phyloP scores from a whole-genome alignment of 2,888 invertebrate species.

The Hemaris fuciformis region DNA sequence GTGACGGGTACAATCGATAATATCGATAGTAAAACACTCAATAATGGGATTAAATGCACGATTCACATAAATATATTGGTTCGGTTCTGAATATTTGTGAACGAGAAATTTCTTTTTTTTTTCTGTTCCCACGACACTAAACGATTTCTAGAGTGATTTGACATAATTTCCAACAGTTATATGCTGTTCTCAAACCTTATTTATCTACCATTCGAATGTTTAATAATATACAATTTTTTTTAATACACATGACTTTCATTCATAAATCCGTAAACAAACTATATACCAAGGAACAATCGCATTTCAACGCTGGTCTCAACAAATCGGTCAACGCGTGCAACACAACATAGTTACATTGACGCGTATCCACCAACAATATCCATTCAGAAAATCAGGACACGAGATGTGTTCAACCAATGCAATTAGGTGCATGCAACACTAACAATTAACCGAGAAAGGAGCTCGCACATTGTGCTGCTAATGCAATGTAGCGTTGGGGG shows the following conservation, averaged over 20 bases:
- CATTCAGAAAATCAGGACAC: background rate
- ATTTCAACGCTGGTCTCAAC: background rate
- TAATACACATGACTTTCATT: background rate
- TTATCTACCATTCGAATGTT: too few species aligned
- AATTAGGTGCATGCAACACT: constrained; percentile 11
- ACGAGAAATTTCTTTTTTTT: background rate
- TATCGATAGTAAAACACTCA: constrained; percentile 23
- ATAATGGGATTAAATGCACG: background rate
- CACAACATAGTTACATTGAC: background rate
- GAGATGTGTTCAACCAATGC: background rate
- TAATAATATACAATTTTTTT: too few species aligned
- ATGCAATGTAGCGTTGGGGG: background rate
- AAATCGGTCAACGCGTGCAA: constrained; percentile 8
- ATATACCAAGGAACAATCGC: background rate
- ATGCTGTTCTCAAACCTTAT: too few species aligned
- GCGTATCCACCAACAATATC: background rate
- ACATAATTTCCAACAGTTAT: too few species aligned
- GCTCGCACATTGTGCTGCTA: background rate
- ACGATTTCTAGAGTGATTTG: too few species aligned
- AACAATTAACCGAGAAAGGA: background rate
- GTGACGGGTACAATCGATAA: constrained; percentile 24
- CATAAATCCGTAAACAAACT: background rate
- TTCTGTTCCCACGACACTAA: too few species aligned
- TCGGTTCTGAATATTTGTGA: too few species aligned
- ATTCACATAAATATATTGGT: background rate